phyloP scores from a whole-genome alignment of 2,797 vertebrate genomes.

The Crenuchus spilurus region DNA sequence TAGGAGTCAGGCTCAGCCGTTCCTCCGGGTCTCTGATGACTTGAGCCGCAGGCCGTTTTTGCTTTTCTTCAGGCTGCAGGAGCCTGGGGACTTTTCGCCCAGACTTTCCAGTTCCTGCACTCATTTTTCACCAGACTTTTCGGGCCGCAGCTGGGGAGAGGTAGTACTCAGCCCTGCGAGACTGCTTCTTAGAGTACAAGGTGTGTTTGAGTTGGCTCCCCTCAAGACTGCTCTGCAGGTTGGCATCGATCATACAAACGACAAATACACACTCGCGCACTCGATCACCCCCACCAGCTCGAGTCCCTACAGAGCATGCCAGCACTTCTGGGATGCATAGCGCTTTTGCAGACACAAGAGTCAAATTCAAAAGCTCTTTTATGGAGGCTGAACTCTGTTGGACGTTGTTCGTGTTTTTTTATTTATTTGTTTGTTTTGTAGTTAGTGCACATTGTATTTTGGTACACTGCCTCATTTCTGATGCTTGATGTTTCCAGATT shows the following conservation, averaged over 20 bases:
- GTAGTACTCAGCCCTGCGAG: conserved; percentile 39
- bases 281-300: conserved; percentile 46
- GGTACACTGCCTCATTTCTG: not conserved
- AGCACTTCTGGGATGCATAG: conserved; percentile 30
- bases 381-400: not conserved
- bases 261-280: conserved; percentile 42
- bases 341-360: conserved; percentile 2
- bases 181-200: conserved; percentile 38
- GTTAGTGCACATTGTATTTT: not conserved
- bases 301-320: conserved; percentile 18
- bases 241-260: conserved; percentile 57
- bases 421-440: not conserved
- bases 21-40: conserved; percentile 49
- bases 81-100: conserved; percentile 52
- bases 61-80: conserved; percentile 46
- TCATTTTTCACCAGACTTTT: conserved; percentile 60
- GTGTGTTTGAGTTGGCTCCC: conserved; percentile 51
- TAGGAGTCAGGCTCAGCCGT: conserved; percentile 31
- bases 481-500: not conserved
- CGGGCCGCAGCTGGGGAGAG: conserved; percentile 51
- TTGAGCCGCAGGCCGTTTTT: conserved; percentile 30
- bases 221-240: conserved; percentile 44
- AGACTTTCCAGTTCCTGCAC: conserved; percentile 46
- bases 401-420: not conserved
- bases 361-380: not conserved